Conservation (phyloP, 2,797 vertebrate species). For the Rhabdomys pumilio region DNA sequence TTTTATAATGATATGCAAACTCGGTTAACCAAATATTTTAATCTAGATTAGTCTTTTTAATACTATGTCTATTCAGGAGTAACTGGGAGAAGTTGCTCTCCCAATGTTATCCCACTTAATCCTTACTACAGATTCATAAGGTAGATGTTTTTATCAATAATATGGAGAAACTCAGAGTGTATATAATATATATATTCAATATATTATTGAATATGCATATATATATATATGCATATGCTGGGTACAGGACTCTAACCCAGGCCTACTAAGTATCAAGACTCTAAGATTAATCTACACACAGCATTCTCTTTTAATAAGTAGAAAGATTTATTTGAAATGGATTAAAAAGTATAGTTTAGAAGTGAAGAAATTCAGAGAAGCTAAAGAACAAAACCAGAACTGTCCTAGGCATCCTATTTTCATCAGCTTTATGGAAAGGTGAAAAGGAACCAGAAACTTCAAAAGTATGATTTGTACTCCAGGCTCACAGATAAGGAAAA, state of each 20-base stretch:
- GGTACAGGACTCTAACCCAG: not conserved
- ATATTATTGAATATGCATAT: no score
- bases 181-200: not conserved
- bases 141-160: slow-evolving; percentile 21
- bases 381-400: not conserved
- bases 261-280: not conserved
- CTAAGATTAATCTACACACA: not conserved
- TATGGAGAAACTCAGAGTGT: not conserved
- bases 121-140: not conserved
- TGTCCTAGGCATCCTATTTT: not conserved
- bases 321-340: slow-evolving; percentile 24
- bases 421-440: not conserved
- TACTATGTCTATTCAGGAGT: not conserved
- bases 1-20: not conserved
- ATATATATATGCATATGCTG: not conserved
- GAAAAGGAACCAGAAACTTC: not conserved
- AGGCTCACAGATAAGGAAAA: not conserved
- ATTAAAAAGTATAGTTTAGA: not conserved
- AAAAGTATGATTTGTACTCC: not conserved
- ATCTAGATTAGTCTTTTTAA: slow-evolving; percentile 28
- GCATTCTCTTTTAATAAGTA: not conserved
- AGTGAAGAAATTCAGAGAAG: slow-evolving; percentile 40
- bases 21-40: slow-evolving; percentile 33
- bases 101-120: not conserved
- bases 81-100: not conserved